Evolutionary conservation across 2,888 invertebrate genomes (phyloP), one percentile per base, ranked within the genome.

Genomic region (Operophtera brumata): DNA sequence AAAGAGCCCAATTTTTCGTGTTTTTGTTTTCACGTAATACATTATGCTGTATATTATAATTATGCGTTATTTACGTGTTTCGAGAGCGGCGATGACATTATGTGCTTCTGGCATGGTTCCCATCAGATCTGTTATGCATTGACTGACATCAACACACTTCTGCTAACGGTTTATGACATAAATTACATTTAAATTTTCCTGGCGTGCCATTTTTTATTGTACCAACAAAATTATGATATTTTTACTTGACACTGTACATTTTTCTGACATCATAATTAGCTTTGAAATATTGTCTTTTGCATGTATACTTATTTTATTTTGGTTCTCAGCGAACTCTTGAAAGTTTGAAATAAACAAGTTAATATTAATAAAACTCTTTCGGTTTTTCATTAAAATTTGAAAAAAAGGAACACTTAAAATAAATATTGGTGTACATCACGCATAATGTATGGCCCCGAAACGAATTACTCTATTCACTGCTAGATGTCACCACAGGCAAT

Each of bases 11-110:
- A 43, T 41, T 40, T 44, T 47, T 50, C 47, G 47, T 59, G 57
- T 57, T 54, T 54, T 54, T 53, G 49, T 57, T 57, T 56, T 53
- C 45, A 43, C 40, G 53, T 50, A 50, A 58, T 40, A 40, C 40
- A 50, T 44, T 46, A 44, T 39, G 47, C 50, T 47, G 47, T 61
- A 13, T 56, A 57, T 57, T 49, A 46, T 59, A 61, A 61, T 65
- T 61, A 65, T 10, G 48, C 36, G 52, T 54, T 51, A 51, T 61
- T 63, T 63, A 62, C 57, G 57, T 44, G 54, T 50, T 55, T 58
- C 41, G 46, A 43, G 44, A 40, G 26, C 42, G 30, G n/a, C 34
- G 57, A 47, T 59, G 56, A 59, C 48, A 54, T 46, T 36, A 9
- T 30, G 2, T 30, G 52, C 47, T 12, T 32, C 54, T 59, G 61